Conservation (phyloP, 2,113 vertebrate species). For the Propithecus coquereli region DNA sequence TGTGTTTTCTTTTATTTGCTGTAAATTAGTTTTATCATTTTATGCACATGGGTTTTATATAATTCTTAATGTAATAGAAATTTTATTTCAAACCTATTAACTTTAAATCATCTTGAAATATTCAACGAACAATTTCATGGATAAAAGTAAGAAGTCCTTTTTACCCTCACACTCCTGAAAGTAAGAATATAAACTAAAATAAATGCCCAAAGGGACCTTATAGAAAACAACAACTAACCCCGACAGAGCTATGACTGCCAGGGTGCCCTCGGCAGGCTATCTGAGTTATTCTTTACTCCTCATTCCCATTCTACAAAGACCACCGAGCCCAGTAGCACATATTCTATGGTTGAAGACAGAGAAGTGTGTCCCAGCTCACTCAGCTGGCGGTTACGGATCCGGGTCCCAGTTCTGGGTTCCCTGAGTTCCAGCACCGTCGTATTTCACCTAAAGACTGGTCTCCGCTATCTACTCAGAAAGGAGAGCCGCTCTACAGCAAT, state of each 20-base stretch:
- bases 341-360: accelerated
- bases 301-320: no score
- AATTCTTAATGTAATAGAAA: not conserved
- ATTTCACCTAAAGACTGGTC: not conserved
- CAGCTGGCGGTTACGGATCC: accelerated
- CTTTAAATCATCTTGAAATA: not conserved
- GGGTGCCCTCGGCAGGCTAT: not conserved
- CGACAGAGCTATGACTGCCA: accelerated
- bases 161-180: not conserved
- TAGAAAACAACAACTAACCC: not conserved
- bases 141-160: not conserved
- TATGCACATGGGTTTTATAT: not conserved
- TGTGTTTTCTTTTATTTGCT: not conserved
- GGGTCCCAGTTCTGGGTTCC: not conserved
- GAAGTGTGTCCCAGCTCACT: accelerated
- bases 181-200: not conserved
- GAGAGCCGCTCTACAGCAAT: not conserved
- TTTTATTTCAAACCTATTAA: not conserved
- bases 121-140: not conserved
- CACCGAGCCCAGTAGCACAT: not conserved
- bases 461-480: not conserved
- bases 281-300: accelerated
- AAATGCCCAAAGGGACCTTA: no score
- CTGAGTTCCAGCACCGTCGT: accelerated
- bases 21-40: not conserved